phyloP scores from a whole-genome alignment of 2,888 invertebrate genomes.

The Crepidodera aurea region DNA sequence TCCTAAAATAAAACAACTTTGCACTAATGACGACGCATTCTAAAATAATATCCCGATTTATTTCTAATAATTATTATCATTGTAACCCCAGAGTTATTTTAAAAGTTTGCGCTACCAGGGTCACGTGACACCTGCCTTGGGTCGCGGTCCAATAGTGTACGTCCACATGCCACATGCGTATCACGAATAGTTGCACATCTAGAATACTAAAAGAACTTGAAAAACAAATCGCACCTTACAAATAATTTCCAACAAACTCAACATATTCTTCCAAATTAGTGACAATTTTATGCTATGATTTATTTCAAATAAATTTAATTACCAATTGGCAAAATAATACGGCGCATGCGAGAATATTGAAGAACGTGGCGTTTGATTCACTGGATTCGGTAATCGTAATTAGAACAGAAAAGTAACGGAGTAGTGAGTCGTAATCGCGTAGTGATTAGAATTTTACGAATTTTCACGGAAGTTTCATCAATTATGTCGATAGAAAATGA shows the following conservation, averaged over 20 bases:
- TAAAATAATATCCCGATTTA: constrained; percentile 44
- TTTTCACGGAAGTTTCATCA: constrained; percentile 7
- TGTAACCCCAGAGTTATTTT: constrained; percentile 38
- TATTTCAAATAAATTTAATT: constrained; percentile 1
- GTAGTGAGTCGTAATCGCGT: constrained; percentile 16
- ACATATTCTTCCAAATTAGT: not conserved
- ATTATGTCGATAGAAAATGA: constrained; percentile 28
- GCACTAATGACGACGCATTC: constrained; percentile 55
- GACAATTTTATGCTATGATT: not conserved
- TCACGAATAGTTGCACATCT: constrained; percentile 7
- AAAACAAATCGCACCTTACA: constrained; percentile 15
- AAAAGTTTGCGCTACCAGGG: constrained; percentile 39
- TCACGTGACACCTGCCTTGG: constrained; percentile 37
- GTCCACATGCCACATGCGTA: constrained; percentile 62
- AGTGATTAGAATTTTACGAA: constrained; percentile 20
- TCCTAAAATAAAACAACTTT: constrained; percentile 55
- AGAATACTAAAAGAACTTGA: constrained; percentile 7
- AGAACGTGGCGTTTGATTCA: constrained; percentile 33
- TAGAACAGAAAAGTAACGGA: constrained; percentile 20
- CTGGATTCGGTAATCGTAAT: constrained; percentile 14
- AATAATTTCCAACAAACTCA: not conserved
- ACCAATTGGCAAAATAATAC: constrained; percentile 9
- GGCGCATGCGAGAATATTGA: constrained; percentile 26
- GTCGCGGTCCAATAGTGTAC: constrained; percentile 59
- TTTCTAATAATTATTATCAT: constrained; percentile 42